Conservation (phyloP, 2,797 vertebrate species). For the Peromyscus attwateri region DNA sequence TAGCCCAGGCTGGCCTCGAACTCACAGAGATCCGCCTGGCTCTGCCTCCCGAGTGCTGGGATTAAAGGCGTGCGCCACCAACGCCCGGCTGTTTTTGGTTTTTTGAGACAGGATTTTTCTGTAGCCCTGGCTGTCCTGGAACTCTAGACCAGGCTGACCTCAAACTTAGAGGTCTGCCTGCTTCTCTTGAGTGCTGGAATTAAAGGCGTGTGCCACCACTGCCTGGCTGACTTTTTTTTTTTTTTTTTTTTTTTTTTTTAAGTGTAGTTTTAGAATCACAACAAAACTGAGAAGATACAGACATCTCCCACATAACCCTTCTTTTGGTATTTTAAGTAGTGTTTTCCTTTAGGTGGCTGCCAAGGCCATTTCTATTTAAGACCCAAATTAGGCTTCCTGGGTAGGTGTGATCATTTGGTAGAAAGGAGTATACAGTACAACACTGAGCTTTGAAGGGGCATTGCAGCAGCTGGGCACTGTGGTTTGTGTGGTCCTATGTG, state of each 20-base stretch:
- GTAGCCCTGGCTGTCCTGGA: too few relatives aligned
- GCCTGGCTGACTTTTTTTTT: too few relatives aligned
- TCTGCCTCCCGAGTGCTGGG: too few relatives aligned
- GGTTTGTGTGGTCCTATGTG: background rate
- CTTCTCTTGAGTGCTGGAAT: background rate
- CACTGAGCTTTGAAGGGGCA: background rate
- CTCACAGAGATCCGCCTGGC: too few relatives aligned
- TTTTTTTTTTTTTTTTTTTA: background rate
- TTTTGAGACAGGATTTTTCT: background rate
- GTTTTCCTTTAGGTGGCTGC: conserved; percentile 6
- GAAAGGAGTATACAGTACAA: background rate
- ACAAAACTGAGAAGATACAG: background rate
- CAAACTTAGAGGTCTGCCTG: background rate
- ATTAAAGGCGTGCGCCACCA: too few relatives aligned
- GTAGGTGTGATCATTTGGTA: background rate
- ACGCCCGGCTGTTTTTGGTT: background rate
- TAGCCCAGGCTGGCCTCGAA: too few relatives aligned
- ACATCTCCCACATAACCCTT: background rate
- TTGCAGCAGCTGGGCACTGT: too few relatives aligned
- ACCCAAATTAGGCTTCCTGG: background rate
- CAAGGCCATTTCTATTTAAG: background rate
- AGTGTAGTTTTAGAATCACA: background rate
- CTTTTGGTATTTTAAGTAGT: conserved; percentile 47
- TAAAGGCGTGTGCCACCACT: background rate
- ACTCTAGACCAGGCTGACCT: background rate